A percentile compares a stretch with the other conserved stretches of the same genome.
Evolutionary conservation across 2,113 vertebrate species (phyloP).

Genomic region (Sus scrofa): DNA sequence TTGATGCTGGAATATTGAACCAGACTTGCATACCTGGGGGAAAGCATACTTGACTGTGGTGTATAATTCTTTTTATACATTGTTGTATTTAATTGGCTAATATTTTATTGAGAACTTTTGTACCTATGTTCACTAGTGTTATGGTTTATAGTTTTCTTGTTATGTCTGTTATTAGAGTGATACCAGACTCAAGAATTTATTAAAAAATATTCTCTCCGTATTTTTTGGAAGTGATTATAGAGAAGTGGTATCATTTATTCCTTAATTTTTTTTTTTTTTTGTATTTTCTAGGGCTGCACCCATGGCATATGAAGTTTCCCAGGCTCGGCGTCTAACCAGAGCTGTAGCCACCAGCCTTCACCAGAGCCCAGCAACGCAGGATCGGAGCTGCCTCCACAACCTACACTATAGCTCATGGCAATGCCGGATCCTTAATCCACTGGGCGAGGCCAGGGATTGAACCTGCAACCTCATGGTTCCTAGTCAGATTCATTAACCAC

Average conservation of each 20-base stretch:
- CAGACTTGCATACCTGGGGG: neutral
- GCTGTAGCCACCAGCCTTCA: too few relatives aligned
- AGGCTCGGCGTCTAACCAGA: too few relatives aligned
- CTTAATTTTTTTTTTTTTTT: too few relatives aligned
- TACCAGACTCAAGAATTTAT: neutral
- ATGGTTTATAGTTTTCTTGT: neutral
- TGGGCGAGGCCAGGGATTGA: too few relatives aligned
- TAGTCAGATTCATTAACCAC: too few relatives aligned
- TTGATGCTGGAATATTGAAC: neutral
- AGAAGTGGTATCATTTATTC: neutral
- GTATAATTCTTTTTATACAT: neutral
- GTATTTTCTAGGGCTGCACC: too few relatives aligned
- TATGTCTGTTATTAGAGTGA: neutral
- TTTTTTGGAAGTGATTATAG: neutral
- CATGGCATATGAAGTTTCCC: too few relatives aligned
- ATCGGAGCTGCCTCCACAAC: too few relatives aligned
- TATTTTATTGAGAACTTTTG: neutral
- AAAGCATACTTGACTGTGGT: neutral
- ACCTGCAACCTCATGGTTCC: too few relatives aligned
- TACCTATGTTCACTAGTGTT: neutral
- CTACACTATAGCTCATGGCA: too few relatives aligned
- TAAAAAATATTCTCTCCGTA: neutral
- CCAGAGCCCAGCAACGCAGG: too few relatives aligned
- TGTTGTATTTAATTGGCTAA: neutral
- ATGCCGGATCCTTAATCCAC: too few relatives aligned